A percentile compares a stretch with the other conserved stretches of the same genome.
Conservation (phyloP, 2,797 vertebrate species). For the Numenius phaeopus region DNA sequence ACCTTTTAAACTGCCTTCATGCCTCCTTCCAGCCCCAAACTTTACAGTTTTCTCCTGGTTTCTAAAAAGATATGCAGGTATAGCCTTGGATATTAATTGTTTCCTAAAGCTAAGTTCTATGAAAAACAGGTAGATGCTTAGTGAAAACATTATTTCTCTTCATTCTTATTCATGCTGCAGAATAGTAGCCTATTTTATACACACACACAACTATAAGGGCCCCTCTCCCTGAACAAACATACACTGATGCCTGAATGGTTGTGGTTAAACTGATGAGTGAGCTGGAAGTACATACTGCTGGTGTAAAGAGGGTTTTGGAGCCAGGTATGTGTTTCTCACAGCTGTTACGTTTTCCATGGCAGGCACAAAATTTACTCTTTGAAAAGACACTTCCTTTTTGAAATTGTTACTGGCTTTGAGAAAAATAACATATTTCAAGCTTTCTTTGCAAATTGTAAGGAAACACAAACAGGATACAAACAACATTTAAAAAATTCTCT, state of each 20-base stretch:
- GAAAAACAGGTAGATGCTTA: not conserved
- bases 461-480: constrained; percentile 11
- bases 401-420: constrained; percentile 13
- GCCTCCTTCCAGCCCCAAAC: not conserved
- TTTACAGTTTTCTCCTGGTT: not conserved
- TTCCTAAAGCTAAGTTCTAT: not conserved
- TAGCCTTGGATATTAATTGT: not conserved
- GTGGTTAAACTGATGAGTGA: constrained; percentile 21
- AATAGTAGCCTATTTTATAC: not conserved
- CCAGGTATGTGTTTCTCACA: not conserved
- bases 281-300: not conserved
- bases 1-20: not conserved
- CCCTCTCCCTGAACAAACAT: not conserved
- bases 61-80: not conserved
- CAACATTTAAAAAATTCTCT: not conserved
- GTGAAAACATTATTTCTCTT: not conserved
- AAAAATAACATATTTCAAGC: not conserved
- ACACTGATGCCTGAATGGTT: not conserved
- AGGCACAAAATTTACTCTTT: not conserved
- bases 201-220: not conserved
- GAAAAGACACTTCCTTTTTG: not conserved
- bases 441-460: not conserved
- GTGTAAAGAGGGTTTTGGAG: not conserved
- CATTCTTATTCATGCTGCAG: not conserved
- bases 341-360: not conserved